phyloP scores from a whole-genome alignment of 2,797 vertebrate species.

The Pempheris klunzingeri region DNA sequence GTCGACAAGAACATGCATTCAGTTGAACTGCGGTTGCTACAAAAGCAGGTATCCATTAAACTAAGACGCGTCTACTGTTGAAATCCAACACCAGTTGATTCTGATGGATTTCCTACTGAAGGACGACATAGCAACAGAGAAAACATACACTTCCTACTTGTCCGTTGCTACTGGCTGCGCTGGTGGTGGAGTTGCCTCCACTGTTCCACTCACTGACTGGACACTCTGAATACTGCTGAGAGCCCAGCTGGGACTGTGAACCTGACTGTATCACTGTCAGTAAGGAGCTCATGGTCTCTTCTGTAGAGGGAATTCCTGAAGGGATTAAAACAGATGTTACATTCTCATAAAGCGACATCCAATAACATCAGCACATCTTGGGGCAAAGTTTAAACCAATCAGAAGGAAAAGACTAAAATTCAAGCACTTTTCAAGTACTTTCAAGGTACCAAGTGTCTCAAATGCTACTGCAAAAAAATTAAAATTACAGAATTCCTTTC shows the following conservation, averaged over 20 bases:
- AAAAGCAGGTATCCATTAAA: background rate
- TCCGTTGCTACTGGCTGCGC: constrained; percentile 84
- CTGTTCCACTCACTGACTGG: constrained; percentile 89
- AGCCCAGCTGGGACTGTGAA: constrained; percentile 84
- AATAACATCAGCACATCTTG: background rate
- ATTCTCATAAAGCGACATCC: background rate
- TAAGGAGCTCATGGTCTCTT: constrained; percentile 88
- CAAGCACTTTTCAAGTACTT: too few relatives aligned
- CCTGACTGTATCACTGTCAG: constrained; percentile 87
- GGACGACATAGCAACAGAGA: background rate
- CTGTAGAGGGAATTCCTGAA: constrained; percentile 87
- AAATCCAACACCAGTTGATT: background rate
- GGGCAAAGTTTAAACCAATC: background rate
- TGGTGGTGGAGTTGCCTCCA: constrained; percentile 82
- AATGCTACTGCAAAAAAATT: too few relatives aligned
- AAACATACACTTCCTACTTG: constrained; percentile 89
- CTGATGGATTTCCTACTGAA: background rate
- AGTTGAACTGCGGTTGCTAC: background rate
- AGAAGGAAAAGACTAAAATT: background rate
- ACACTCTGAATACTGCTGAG: constrained; percentile 89
- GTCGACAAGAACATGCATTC: constrained; percentile 3
- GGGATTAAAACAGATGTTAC: constrained; percentile 17
- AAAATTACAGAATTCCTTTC: too few relatives aligned
- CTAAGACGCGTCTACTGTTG: background rate
- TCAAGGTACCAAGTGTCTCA: too few relatives aligned